Evolutionary conservation across 2,888 invertebrate species (phyloP).

Genomic region (Piscicola geometra): DNA sequence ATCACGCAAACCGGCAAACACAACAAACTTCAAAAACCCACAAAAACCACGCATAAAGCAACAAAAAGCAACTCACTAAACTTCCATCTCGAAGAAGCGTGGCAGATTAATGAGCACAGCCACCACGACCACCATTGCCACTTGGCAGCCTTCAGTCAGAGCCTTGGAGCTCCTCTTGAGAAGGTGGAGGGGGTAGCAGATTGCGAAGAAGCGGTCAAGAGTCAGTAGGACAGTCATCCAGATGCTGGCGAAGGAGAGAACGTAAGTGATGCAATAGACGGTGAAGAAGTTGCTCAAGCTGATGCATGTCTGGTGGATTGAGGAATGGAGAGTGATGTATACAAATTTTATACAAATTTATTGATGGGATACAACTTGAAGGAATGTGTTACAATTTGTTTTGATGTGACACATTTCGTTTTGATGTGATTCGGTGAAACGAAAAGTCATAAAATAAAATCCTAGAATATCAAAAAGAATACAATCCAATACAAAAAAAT

Average conservation of each 20-base stretch:
- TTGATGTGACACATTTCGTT: too few relatives aligned
- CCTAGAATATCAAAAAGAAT: too few relatives aligned
- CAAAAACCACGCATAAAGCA: too few relatives aligned
- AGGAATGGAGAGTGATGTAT: too few relatives aligned
- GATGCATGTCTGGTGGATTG: neutral
- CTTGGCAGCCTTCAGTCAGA: neutral
- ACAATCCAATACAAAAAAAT: too few relatives aligned
- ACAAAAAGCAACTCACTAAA: slow-evolving; percentile 24
- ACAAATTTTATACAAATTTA: too few relatives aligned
- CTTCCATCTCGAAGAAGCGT: slow-evolving; percentile 34
- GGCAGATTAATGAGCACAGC: slow-evolving; percentile 34
- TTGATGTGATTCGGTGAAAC: too few relatives aligned
- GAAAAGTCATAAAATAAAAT: too few relatives aligned
- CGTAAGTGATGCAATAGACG: slow-evolving; percentile 15
- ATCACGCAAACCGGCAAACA: too few relatives aligned
- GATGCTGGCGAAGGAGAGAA: slow-evolving; percentile 29
- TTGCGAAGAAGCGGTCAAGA: slow-evolving; percentile 37
- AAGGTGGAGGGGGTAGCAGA: slow-evolving; percentile 37
- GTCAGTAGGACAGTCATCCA: slow-evolving; percentile 38
- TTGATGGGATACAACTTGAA: too few relatives aligned
- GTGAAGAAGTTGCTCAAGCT: slow-evolving; percentile 5
- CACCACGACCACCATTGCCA: slow-evolving; percentile 13
- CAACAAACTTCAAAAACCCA: too few relatives aligned
- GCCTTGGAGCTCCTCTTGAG: neutral
- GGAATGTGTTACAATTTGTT: too few relatives aligned